These are phyloP conservation scores for Delphinapterus leucas DNA, from an alignment of 2,113 vertebrate genomes.

Conservation along the genomic window DNA sequence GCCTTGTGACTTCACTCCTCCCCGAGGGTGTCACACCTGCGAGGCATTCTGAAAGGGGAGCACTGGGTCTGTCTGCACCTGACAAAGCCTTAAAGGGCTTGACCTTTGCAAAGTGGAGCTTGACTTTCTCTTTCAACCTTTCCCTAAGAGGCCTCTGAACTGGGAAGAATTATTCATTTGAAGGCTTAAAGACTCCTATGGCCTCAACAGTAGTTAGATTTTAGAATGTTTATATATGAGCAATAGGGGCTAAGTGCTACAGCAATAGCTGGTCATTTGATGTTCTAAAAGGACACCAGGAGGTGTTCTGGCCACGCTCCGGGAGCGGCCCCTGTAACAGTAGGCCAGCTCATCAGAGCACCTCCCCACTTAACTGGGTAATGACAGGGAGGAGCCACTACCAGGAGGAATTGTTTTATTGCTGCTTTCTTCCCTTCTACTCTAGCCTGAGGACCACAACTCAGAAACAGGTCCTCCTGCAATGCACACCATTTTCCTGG, in stretches of 20 bases:
- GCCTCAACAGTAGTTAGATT: slow-evolving; percentile 34
- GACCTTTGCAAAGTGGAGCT: slow-evolving; percentile 57
- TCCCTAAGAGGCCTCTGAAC: background rate
- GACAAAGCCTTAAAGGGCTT: slow-evolving; percentile 30
- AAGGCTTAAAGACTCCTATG: slow-evolving; percentile 48
- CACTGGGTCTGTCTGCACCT: background rate
- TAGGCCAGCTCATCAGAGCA: background rate
- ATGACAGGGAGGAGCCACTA: background rate
- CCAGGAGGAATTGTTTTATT: background rate
- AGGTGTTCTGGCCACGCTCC: background rate
- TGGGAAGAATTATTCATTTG: slow-evolving; percentile 34
- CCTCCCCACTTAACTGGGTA: background rate
- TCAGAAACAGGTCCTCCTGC: background rate
- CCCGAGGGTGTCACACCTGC: background rate
- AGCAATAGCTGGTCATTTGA: background rate
- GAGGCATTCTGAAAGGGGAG: background rate
- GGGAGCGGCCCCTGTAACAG: background rate
- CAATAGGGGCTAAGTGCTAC: background rate
- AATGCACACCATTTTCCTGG: accelerated
- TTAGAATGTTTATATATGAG: slow-evolving; percentile 57
- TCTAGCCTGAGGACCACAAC: background rate
- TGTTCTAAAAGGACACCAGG: slow-evolving; percentile 60
- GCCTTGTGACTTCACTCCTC: background rate
- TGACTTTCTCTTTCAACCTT: slow-evolving; percentile 54
- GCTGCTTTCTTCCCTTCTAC: background rate